A percentile compares a stretch with the other conserved stretches of the same genome.
Conservation (phyloP, 2,113 vertebrate genomes). For the Grallaria varia region DNA sequence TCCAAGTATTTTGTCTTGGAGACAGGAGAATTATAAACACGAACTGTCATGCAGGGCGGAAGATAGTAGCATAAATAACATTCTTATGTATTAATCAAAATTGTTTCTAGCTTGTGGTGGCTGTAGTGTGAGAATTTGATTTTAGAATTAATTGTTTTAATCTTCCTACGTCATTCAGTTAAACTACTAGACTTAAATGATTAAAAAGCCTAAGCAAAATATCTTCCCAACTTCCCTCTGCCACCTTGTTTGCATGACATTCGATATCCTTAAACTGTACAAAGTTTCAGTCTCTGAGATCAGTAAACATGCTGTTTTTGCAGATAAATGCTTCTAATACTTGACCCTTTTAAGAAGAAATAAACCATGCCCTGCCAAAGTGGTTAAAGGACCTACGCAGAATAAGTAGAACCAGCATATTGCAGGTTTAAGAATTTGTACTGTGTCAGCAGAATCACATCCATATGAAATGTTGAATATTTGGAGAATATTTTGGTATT, state of each 20-base stretch:
- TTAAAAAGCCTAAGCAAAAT: neutral
- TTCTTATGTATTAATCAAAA: neutral
- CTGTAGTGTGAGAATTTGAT: neutral
- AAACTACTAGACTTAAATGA: neutral
- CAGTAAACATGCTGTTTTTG: neutral
- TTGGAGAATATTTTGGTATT: neutral
- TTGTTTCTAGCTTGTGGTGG: neutral
- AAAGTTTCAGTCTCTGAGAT: neutral
- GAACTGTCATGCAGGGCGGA: neutral
- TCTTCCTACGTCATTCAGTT: neutral
- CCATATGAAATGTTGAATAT: neutral
- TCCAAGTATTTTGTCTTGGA: neutral
- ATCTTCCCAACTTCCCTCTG: neutral
- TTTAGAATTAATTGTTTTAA: neutral
- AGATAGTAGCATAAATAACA: neutral
- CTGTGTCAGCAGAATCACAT: neutral
- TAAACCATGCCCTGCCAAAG: neutral
- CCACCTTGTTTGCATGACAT: neutral
- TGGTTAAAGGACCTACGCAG: neutral
- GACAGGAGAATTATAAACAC: neutral
- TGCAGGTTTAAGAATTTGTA: neutral
- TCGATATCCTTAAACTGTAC: neutral
- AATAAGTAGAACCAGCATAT: neutral
- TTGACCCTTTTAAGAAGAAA: neutral
- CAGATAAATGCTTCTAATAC: neutral